These are phyloP conservation scores for Gallinago nigripennis DNA, from an alignment of 2,797 vertebrate species.

Conservation along the genomic window DNA sequence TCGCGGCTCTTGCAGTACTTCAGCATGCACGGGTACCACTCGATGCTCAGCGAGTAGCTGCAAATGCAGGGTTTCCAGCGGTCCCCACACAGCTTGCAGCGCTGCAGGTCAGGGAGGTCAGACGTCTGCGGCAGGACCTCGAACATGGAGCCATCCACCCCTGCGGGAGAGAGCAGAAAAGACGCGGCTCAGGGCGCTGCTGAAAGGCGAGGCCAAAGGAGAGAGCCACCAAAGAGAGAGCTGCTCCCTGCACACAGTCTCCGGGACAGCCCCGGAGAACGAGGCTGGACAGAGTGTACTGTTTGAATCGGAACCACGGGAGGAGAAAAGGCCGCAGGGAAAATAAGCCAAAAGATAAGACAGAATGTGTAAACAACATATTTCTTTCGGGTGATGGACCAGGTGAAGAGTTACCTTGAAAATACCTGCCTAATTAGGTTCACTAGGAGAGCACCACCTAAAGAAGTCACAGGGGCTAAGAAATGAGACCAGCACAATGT, in stretches of 20 bases:
- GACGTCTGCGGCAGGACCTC: slow-evolving; percentile 83
- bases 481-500: neutral
- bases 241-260: neutral
- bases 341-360: neutral
- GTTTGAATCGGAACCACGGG: neutral
- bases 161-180: slow-evolving; percentile 64
- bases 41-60: slow-evolving; percentile 88
- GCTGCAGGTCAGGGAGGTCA: slow-evolving; percentile 77
- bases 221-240: neutral
- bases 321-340: neutral
- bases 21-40: slow-evolving; percentile 97
- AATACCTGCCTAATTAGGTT: neutral
- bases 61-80: slow-evolving; percentile 90
- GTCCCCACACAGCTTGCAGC: slow-evolving; percentile 82
- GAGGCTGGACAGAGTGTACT: neutral
- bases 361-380: neutral
- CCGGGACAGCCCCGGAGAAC: rapidly evolving
- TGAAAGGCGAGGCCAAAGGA: neutral
- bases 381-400: neutral
- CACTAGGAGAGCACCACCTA: neutral
- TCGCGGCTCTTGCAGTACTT: slow-evolving; percentile 94
- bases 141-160: slow-evolving; percentile 90
- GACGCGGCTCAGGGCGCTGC: rapidly evolving
- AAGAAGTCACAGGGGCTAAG: neutral
- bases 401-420: neutral